Conservation (phyloP, 2,797 vertebrate species). For the Chiroxiphia lanceolata region DNA sequence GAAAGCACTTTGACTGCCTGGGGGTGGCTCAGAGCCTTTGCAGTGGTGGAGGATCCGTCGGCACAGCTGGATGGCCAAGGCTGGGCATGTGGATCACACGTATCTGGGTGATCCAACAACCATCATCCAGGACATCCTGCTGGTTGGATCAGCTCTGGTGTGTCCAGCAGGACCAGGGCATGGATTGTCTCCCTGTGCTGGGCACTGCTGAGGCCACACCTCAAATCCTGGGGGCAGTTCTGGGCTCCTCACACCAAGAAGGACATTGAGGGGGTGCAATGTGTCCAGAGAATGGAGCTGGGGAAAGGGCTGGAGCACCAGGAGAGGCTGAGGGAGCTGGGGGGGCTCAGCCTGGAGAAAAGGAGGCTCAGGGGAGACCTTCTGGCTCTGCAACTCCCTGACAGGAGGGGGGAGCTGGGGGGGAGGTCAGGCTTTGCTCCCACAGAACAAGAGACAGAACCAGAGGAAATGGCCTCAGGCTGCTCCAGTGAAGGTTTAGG, state of each 20-base stretch:
- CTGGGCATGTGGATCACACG: accelerated
- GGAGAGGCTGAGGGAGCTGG: background rate
- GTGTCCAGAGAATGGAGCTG: background rate
- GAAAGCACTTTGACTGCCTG: accelerated
- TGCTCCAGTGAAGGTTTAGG: accelerated
- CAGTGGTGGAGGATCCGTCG: background rate
- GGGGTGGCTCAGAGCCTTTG: background rate
- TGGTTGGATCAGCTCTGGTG: background rate
- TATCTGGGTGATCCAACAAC: background rate
- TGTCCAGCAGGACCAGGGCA: background rate
- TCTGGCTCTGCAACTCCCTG: background rate
- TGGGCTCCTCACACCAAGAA: background rate
- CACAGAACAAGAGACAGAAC: background rate
- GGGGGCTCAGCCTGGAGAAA: background rate
- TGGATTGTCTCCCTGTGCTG: background rate
- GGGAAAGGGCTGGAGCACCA: background rate
- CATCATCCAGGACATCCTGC: accelerated
- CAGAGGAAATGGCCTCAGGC: accelerated
- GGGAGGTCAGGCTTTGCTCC: accelerated
- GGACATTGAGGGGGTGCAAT: accelerated
- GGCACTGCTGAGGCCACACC: background rate
- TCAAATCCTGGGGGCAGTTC: accelerated
- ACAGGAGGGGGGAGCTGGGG: accelerated
- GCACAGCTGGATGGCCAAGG: background rate
- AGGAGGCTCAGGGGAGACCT: background rate